These are phyloP conservation scores for Napeogenes inachia DNA, from an alignment of 2,888 invertebrate genomes.

Conservation along the genomic window DNA sequence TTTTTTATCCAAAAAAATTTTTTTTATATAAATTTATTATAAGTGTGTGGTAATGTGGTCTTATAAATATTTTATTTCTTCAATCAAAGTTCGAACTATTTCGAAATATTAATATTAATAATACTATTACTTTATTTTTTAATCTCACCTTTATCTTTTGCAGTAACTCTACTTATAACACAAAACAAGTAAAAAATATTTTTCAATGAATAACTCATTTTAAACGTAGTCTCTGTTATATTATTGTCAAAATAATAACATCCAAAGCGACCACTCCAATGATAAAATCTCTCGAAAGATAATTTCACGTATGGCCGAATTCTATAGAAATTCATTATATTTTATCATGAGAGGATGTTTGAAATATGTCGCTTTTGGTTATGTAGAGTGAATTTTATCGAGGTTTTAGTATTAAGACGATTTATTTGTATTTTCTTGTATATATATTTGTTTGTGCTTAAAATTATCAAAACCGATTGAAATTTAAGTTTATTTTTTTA, in stretches of 20 bases:
- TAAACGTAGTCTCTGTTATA: constrained; percentile 2
- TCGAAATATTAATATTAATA: not conserved
- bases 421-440: too few species aligned
- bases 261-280: not conserved
- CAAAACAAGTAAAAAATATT: constrained; percentile 13
- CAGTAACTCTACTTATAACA: constrained; percentile 26
- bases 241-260: constrained; percentile 9
- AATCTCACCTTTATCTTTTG: constrained; percentile 25
- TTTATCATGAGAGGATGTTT: constrained; percentile 3
- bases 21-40: too few species aligned
- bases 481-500: too few species aligned
- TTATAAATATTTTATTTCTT: too few species aligned
- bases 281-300: constrained; percentile 17
- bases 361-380: not conserved
- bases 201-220: constrained; percentile 6
- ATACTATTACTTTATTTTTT: not conserved
- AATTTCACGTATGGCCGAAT: constrained; percentile 23
- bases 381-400: not conserved
- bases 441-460: too few species aligned
- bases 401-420: not conserved
- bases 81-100: too few species aligned
- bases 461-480: too few species aligned
- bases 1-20: too few species aligned
- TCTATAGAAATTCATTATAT: constrained; percentile 7
- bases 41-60: too few species aligned